phyloP scores from a whole-genome alignment of 2,888 invertebrate genomes.

The Eremobia ochroleuca region DNA sequence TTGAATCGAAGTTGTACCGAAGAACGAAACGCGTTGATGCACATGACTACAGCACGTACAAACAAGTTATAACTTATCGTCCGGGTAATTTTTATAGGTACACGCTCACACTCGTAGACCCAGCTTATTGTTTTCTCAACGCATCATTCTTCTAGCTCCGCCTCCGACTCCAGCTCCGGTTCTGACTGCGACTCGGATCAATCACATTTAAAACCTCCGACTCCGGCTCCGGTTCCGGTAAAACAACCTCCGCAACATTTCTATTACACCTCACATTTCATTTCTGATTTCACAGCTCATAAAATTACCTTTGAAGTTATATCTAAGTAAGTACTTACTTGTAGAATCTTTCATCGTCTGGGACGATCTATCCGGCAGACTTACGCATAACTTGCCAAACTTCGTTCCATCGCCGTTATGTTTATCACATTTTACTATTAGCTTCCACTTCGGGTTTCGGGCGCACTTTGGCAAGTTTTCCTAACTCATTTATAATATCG shows the following conservation, averaged over 20 bases:
- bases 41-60: not conserved
- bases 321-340: not conserved
- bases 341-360: not conserved
- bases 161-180: too few relatives aligned
- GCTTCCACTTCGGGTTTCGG: not conserved
- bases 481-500: conserved; percentile 29
- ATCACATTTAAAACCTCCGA: not conserved
- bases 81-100: not conserved
- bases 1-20: not conserved
- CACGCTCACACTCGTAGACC: not conserved
- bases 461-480: conserved; percentile 20
- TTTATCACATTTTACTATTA: conserved; percentile 39
- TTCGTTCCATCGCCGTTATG: conserved; percentile 10
- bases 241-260: not conserved
- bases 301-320: not conserved
- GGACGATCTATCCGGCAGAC: not conserved
- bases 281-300: conserved; percentile 1
- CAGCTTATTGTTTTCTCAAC: not conserved
- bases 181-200: not conserved
- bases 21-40: not conserved
- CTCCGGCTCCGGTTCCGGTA: not conserved
- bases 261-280: not conserved
- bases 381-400: conserved; percentile 23
- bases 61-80: not conserved
- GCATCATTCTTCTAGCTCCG: not conserved